Evolutionary conservation across 1,140 invertebrate species (phyloP).

Genomic region (Cydia strobilella): DNA sequence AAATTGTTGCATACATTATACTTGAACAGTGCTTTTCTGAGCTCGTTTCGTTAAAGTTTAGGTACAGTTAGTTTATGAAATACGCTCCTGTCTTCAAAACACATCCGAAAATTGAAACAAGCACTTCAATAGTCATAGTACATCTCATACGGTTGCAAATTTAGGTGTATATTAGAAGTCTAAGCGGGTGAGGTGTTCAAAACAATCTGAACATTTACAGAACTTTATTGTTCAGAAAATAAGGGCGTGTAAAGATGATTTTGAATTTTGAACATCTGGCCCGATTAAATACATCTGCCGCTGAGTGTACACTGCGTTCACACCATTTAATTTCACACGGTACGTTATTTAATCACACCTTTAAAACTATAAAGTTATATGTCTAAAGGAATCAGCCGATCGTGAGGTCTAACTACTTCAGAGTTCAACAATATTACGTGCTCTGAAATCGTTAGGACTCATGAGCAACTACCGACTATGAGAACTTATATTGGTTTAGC

Average conservation of each 20-base stretch:
- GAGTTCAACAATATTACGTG: not conserved
- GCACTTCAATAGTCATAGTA: not conserved
- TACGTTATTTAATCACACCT: too few relatives aligned
- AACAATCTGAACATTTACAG: too few relatives aligned
- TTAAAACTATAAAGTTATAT: not conserved
- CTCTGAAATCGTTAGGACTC: not conserved
- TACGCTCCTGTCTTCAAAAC: not conserved
- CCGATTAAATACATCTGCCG: too few relatives aligned
- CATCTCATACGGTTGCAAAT: not conserved
- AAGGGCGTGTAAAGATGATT: too few relatives aligned
- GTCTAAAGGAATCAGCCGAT: not conserved
- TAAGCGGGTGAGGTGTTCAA: too few relatives aligned
- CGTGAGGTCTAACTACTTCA: not conserved
- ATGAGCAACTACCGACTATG: not conserved
- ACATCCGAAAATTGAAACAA: not conserved
- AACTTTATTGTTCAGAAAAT: too few relatives aligned
- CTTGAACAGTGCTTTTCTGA: not conserved
- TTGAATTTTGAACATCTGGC: too few relatives aligned
- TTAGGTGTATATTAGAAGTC: too few relatives aligned
- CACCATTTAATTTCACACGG: too few relatives aligned
- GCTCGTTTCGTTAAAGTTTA: not conserved
- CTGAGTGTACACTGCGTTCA: too few relatives aligned
- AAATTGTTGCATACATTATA: not conserved
- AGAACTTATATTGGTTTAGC: not conserved
- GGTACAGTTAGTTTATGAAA: not conserved